Evolutionary conservation across 2,888 invertebrate genomes (phyloP).

Genomic region (Plebejus melissa): DNA sequence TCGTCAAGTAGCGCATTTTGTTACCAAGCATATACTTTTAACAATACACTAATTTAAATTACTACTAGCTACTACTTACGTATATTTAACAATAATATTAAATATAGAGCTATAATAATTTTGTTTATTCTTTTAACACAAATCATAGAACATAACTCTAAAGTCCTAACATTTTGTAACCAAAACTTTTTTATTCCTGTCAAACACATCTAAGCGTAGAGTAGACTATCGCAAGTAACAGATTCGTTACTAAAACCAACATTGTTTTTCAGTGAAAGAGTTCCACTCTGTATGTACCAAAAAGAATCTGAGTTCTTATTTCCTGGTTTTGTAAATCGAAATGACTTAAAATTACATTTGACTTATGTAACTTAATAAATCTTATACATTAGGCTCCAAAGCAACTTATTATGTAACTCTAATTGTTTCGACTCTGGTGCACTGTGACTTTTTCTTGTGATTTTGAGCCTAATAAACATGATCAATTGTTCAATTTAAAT

Average conservation of each 20-base stretch:
- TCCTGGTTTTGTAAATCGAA: constrained; percentile 16
- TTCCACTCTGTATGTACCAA: neutral
- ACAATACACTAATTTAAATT: neutral
- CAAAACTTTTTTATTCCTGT: neutral
- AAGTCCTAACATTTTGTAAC: too few species aligned
- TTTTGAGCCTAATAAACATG: neutral
- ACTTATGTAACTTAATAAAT: constrained; percentile 26
- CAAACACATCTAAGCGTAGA: too few species aligned
- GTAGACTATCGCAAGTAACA: neutral
- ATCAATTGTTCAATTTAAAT: neutral
- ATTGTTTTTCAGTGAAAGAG: neutral
- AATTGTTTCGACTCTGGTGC: constrained; percentile 22
- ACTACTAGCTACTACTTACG: neutral
- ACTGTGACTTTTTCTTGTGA: neutral
- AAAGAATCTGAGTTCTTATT: neutral
- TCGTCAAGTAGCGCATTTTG: neutral
- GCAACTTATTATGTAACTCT: constrained; percentile 16
- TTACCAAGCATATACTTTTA: neutral
- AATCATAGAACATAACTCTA: neutral
- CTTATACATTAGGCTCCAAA: constrained; percentile 2
- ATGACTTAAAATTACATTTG: constrained; percentile 7
- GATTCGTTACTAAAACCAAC: neutral
- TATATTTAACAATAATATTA: neutral
- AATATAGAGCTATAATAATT: neutral
- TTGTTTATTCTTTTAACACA: neutral